Conservation (phyloP, 2,888 invertebrate species). For the Chymomyza caudatula region DNA sequence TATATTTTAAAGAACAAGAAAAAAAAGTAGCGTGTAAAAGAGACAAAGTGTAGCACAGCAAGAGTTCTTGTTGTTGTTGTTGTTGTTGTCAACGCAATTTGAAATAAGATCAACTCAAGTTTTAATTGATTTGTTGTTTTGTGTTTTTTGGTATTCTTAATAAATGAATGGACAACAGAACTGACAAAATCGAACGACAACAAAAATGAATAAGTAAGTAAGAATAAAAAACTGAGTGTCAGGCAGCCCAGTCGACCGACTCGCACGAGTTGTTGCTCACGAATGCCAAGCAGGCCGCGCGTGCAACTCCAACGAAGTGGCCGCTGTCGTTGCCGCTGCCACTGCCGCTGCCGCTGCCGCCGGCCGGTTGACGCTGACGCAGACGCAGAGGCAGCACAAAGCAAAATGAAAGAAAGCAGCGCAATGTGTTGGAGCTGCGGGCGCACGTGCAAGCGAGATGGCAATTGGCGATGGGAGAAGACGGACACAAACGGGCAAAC, state of each 20-base stretch:
- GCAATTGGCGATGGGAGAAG: neutral
- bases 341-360: neutral
- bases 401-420: slow-evolving; percentile 27
- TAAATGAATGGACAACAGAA: neutral
- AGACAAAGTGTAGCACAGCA: neutral
- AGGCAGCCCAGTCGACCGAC: slow-evolving; percentile 58
- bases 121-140: neutral
- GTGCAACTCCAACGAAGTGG: slow-evolving; percentile 68
- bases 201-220: slow-evolving; percentile 8
- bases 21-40: neutral
- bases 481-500: neutral
- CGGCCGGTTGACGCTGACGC: neutral
- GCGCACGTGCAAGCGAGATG: slow-evolving; percentile 12
- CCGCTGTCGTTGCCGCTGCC: neutral
- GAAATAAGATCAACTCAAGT: neutral
- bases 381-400: slow-evolving; percentile 44
- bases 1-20: neutral
- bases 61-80: neutral
- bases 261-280: slow-evolving; percentile 70
- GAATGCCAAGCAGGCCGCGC: slow-evolving; percentile 61
- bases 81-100: neutral
- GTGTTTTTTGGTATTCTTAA: neutral
- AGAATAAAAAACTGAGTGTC: slow-evolving; percentile 19
- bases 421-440: slow-evolving; percentile 16
- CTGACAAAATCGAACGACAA: slow-evolving; percentile 1